Conservation (phyloP, 64 coral and sea anemone species). For the Porites australiensis region DNA sequence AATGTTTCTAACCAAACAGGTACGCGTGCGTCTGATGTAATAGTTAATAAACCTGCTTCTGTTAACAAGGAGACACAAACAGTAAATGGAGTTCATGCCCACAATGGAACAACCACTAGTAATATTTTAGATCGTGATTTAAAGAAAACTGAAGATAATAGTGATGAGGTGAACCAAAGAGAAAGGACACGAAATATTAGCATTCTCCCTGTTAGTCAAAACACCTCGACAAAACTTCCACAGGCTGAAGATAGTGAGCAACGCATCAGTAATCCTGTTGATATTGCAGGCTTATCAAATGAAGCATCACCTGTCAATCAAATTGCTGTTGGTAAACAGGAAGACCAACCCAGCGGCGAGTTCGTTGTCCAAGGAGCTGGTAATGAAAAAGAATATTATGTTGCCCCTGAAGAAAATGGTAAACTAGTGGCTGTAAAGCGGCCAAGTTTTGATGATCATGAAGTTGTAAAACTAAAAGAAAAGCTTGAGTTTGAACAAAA, state of each 20-base stretch:
- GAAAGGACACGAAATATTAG: neutral
- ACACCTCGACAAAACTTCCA: no score
- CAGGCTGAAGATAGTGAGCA: neutral
- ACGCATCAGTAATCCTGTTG: neutral
- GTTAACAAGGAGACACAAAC: slow-evolving; percentile 27
- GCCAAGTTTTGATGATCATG: slow-evolving; percentile 57
- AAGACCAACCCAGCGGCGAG: neutral
- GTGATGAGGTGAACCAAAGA: neutral
- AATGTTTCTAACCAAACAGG: neutral
- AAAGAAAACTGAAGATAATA: neutral
- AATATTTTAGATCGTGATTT: neutral
- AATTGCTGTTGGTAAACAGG: neutral
- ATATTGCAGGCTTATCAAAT: neutral
- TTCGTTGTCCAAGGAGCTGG: neutral
- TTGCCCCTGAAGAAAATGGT: neutral
- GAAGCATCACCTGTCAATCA: neutral
- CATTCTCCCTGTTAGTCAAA: neutral
- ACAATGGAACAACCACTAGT: neutral
- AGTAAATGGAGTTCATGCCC: neutral
- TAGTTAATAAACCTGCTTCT: neutral
- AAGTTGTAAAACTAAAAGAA: slow-evolving; percentile 70
- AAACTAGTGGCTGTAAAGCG: neutral
- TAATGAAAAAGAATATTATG: neutral
- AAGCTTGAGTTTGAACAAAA: slow-evolving; percentile 78
- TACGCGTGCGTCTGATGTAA: neutral